phyloP scores from a whole-genome alignment of 2,797 vertebrate genomes.

The Lacerta viridis region DNA sequence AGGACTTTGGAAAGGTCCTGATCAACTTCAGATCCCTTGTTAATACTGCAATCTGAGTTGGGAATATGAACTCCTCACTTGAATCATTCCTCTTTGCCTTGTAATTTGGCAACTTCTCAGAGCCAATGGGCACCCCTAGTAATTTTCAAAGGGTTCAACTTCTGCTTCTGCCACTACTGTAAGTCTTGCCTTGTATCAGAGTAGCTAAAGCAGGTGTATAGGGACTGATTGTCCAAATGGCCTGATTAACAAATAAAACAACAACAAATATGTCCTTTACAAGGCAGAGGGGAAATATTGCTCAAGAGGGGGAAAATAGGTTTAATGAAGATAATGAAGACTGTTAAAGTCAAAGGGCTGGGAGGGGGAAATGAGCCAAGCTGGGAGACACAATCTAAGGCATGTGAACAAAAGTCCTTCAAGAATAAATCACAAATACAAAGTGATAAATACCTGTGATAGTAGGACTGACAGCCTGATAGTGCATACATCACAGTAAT shows the following conservation, averaged over 20 bases:
- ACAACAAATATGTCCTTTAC: no score
- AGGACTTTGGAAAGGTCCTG: no score
- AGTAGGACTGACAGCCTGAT: constrained; percentile 61
- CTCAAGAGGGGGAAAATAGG: background rate
- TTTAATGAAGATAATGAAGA: constrained; percentile 33
- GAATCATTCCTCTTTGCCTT: no score
- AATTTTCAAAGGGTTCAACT: background rate
- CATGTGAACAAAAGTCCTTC: constrained; percentile 55
- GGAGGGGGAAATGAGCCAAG: background rate
- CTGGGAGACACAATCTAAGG: constrained; percentile 10
- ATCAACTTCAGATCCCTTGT: no score
- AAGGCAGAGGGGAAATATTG: background rate
- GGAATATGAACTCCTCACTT: no score
- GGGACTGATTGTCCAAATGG: background rate
- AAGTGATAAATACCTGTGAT: constrained; percentile 59
- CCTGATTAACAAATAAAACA: background rate
- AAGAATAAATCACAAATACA: constrained; percentile 60
- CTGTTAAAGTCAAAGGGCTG: background rate
- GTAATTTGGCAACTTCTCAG: no score
- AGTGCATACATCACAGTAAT: constrained; percentile 61
- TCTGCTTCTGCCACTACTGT: no score
- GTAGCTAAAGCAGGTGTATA: background rate
- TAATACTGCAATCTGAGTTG: no score
- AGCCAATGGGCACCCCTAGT: no score
- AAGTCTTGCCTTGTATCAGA: background rate